Evolutionary conservation across 2,888 invertebrate species (phyloP), one percentile per base, ranked within the genome.

Genomic region (Micoletzkya japonica): DNA sequence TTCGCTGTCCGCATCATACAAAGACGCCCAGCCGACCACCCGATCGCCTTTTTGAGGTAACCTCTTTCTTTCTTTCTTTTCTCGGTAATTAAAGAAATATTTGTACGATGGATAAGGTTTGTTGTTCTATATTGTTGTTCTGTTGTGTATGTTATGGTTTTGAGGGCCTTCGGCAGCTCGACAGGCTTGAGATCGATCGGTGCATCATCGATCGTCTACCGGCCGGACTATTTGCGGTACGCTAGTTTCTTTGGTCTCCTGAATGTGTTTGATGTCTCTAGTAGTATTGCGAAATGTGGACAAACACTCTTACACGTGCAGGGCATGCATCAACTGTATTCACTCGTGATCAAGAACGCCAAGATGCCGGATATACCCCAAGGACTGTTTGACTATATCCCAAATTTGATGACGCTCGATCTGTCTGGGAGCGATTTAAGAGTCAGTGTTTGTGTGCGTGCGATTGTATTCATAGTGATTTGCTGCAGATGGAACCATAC

Each of bases 341-440:
- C 77, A 7, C 70, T 81, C 24, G 77, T 81, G 30, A 54, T 81
- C 10, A 77, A 76, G 61, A 80, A 79, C 59, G 80, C 79, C 2
- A 73, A 73, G 1, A 67, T 81, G 20, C 72, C 71, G 14, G 78
- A 79, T 24, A 72, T 81, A 39, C 80, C 81, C 2, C 56, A 72
- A 30, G 57, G 76, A 74, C 63, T 80, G 1, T 81, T 81, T 58
- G 72, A 72, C 2, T 73, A 80, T 72, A 57, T 76, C 49, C 80
- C 76, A 26, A 81, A 80, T 63, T 59, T 81, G 64, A 81, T 81
- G 80, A 79, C 81, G 0, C 71, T 81, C 32, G 81, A 80, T 59
- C 56, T 81, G 14, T 75, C 79, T 24, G 80, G 80, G 50, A 81
- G 80, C 72, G 72, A 74, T 37, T 64, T 81, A 10, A 70, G 73